phyloP scores from a whole-genome alignment of 2,113 vertebrate species.

The Micronisus gabar region DNA sequence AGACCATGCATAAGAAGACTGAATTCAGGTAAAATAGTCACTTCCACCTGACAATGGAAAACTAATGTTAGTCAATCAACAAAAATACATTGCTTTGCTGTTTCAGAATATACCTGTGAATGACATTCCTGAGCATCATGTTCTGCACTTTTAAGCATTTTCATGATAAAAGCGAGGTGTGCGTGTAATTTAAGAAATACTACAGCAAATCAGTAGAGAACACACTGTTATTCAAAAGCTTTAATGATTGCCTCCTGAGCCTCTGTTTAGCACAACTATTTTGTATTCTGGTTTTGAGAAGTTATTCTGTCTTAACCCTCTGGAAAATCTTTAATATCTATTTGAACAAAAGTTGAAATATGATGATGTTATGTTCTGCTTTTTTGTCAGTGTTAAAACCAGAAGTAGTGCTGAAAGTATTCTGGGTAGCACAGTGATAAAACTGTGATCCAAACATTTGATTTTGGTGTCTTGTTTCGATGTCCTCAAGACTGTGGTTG shows the following conservation, averaged over 20 bases:
- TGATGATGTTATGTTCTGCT: not conserved
- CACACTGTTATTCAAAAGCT: not conserved
- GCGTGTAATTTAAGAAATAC: not conserved
- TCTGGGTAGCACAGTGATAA: not conserved
- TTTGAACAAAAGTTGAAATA: not conserved
- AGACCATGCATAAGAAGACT: not conserved
- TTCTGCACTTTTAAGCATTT: not conserved
- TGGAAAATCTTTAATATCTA: not conserved
- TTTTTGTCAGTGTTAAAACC: not conserved
- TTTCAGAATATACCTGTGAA: not conserved
- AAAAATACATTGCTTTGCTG: not conserved
- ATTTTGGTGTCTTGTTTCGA: not conserved
- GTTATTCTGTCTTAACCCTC: not conserved
- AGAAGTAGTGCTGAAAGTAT: not conserved
- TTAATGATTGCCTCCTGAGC: not conserved
- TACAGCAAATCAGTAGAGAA: not conserved
- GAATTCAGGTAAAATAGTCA: not conserved
- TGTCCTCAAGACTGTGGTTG: not conserved
- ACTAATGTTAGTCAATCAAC: not conserved
- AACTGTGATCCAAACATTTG: not conserved
- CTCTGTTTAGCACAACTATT: not conserved
- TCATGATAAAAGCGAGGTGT: not conserved
- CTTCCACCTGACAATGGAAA: not conserved
- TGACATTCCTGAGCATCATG: not conserved
- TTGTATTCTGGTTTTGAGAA: not conserved